Percentiles rank a stretch among this genome's conserved stretches.
These are phyloP conservation scores for Athene cunicularia DNA, from an alignment of 2,113 vertebrate species.

Conservation along the genomic window DNA sequence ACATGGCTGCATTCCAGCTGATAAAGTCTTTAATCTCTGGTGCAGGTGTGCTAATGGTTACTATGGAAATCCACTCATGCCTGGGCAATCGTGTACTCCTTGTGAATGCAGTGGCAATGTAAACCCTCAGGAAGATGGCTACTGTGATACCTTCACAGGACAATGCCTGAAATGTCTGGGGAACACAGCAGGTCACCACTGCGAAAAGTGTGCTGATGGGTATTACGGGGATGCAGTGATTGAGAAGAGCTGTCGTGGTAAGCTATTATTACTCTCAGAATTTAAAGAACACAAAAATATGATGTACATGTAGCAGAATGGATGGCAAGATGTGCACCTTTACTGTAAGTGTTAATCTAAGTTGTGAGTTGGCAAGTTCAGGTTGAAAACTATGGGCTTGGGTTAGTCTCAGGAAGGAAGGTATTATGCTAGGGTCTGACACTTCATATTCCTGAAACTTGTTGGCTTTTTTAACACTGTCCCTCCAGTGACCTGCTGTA, in stretches of 20 bases:
- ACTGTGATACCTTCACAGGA: slow-evolving; percentile 85
- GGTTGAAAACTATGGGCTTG: neutral
- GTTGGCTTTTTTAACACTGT: neutral
- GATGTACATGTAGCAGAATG: neutral
- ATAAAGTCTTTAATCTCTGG: neutral
- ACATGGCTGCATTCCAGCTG: neutral
- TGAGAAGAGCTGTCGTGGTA: slow-evolving; percentile 85
- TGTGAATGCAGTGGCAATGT: slow-evolving; percentile 90
- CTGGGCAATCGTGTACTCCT: slow-evolving; percentile 79
- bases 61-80: slow-evolving; percentile 84
- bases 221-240: slow-evolving; percentile 87
- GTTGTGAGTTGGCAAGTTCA: neutral
- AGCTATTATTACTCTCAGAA: neutral
- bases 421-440: neutral
- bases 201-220: slow-evolving; percentile 85
- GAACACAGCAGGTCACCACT: slow-evolving; percentile 84
- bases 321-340: neutral
- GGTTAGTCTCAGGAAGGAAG: neutral
- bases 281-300: neutral
- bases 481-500: neutral
- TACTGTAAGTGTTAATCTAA: neutral
- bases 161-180: slow-evolving; percentile 87
- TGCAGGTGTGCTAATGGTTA: slow-evolving; percentile 90
- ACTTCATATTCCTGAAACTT: neutral
- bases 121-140: slow-evolving; percentile 73